These are phyloP conservation scores for Prostheceraeus crozeri DNA, from an alignment of 2,888 invertebrate genomes.

Conservation along the genomic window DNA sequence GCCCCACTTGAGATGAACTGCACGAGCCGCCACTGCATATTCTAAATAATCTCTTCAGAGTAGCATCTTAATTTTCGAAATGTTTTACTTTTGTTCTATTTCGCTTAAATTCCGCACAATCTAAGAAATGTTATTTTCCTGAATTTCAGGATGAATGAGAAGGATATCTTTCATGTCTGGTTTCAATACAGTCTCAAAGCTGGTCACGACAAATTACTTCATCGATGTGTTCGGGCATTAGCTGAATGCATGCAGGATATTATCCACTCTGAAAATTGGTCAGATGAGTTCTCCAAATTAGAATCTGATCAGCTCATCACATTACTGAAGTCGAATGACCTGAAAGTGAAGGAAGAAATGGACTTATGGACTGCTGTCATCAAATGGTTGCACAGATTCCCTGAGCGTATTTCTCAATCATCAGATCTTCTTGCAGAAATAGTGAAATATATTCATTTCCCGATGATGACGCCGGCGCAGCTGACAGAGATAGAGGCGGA, in stretches of 20 bases:
- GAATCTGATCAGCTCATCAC: too few relatives aligned
- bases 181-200: constrained; percentile 57
- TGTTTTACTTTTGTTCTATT: too few relatives aligned
- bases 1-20: too few relatives aligned
- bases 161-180: constrained; percentile 58
- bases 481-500: too few relatives aligned
- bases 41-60: too few relatives aligned
- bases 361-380: constrained; percentile 51
- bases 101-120: too few relatives aligned
- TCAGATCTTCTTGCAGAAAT: constrained; percentile 68
- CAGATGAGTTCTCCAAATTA: too few relatives aligned
- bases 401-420: constrained; percentile 45
- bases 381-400: constrained; percentile 53
- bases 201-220: constrained; percentile 47
- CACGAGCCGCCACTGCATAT: too few relatives aligned
- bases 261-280: constrained; percentile 54
- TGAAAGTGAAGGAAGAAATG: not conserved
- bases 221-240: constrained; percentile 47
- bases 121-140: too few relatives aligned
- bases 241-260: constrained; percentile 52
- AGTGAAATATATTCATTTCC: constrained; percentile 74
- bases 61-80: too few relatives aligned
- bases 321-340: too few relatives aligned
- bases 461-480: constrained; percentile 91
- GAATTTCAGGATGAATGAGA: too few relatives aligned